Evolutionary conservation across 2,888 invertebrate genomes (phyloP).

Genomic region (Suillia variegata): DNA sequence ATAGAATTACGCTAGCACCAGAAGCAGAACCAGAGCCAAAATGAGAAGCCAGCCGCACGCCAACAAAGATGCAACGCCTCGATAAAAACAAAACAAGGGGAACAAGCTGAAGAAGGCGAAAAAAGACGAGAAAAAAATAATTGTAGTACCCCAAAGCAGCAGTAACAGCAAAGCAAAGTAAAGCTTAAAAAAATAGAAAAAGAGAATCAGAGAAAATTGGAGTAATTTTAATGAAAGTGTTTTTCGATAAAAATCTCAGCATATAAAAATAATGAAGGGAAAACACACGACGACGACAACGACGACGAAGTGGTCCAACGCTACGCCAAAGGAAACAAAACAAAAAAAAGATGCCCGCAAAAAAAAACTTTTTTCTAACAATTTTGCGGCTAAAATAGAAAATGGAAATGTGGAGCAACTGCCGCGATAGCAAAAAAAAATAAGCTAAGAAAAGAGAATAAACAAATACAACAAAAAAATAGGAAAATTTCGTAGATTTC

Average conservation of each 20-base stretch:
- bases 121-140: not conserved
- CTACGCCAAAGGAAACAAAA: not conserved
- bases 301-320: not conserved
- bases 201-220: constrained; percentile 30
- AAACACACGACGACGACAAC: no score
- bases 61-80: not conserved
- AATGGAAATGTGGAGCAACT: constrained; percentile 32
- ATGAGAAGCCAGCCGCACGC: not conserved
- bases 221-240: constrained; percentile 49
- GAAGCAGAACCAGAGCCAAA: not conserved
- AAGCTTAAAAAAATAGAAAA: not conserved
- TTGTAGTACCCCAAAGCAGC: not conserved
- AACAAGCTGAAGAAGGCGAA: no score
- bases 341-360: constrained; percentile 3
- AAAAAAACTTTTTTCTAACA: constrained; percentile 25
- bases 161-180: no score
- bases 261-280: constrained; percentile 24
- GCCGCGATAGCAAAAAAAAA: no score
- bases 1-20: not conserved
- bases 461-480: no score
- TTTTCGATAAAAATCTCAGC: constrained; percentile 45
- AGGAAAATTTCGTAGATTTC: no score
- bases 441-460: no score
- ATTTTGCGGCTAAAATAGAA: constrained; percentile 33
- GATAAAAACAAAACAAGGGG: no score